Conservation (phyloP, 2,113 vertebrate species). For the Calonectris borealis region DNA sequence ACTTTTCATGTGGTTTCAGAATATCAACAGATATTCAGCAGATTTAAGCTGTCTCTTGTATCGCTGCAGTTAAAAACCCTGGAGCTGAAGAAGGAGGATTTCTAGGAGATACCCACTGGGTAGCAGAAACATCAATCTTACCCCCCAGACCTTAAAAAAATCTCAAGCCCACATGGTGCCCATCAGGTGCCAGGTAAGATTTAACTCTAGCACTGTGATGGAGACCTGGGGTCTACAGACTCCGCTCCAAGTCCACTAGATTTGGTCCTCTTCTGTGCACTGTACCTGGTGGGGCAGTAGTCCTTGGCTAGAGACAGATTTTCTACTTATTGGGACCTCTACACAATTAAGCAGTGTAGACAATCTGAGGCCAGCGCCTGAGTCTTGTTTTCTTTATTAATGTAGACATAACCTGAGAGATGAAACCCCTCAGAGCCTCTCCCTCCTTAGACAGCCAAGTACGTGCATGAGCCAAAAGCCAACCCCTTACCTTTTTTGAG, state of each 20-base stretch:
- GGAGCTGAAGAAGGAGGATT: background rate
- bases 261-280: background rate
- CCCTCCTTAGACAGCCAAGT: background rate
- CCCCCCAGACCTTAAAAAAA: background rate
- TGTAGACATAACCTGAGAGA: background rate
- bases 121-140: background rate
- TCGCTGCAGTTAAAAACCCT: background rate
- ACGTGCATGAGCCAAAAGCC: background rate
- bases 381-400: background rate
- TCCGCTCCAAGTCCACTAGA: background rate
- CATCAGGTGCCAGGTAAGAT: background rate
- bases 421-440: background rate
- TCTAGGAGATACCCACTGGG: background rate
- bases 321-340: background rate
- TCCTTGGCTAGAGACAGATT: background rate
- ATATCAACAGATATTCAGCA: background rate
- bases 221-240: background rate
- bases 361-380: accelerated
- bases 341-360: background rate
- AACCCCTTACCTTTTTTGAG: background rate
- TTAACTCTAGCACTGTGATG: background rate
- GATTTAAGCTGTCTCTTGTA: background rate
- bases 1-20: background rate
- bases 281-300: accelerated
- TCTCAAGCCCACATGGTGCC: accelerated